Conservation (phyloP, 2,888 invertebrate species). For the Acleris sparsana region DNA sequence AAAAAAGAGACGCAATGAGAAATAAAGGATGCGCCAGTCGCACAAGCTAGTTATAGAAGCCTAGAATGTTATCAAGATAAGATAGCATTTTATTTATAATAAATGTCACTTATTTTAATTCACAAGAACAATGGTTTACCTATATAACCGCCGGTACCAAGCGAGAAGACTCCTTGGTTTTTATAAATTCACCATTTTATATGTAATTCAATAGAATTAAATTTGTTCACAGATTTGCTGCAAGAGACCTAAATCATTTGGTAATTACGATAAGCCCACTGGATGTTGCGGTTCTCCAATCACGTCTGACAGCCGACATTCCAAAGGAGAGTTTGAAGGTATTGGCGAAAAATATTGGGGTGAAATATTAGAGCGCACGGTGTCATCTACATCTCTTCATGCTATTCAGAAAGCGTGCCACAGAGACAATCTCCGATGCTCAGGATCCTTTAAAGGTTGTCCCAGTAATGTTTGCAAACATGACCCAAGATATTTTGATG, state of each 20-base stretch:
- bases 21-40: too few relatives aligned
- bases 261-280: slow-evolving; percentile 72
- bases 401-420: slow-evolving; percentile 85
- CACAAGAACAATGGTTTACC: too few relatives aligned
- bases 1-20: too few relatives aligned
- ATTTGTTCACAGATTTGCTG: slow-evolving; percentile 67
- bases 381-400: slow-evolving; percentile 89
- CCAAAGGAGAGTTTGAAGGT: slow-evolving; percentile 85
- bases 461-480: slow-evolving; percentile 71
- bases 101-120: too few relatives aligned
- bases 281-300: slow-evolving; percentile 78
- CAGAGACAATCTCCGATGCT: slow-evolving; percentile 69
- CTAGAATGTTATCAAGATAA: too few relatives aligned
- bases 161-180: too few relatives aligned
- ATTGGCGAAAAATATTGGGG: slow-evolving; percentile 89
- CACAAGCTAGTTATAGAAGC: too few relatives aligned
- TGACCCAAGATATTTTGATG: slow-evolving; percentile 73
- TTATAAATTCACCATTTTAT: too few relatives aligned
- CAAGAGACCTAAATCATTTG: slow-evolving; percentile 66
- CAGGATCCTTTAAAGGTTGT: slow-evolving; percentile 78
- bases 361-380: slow-evolving; percentile 90
- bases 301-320: slow-evolving; percentile 76
- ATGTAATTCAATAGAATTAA: too few relatives aligned
- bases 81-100: too few relatives aligned
- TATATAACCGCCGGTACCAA: too few relatives aligned